Evolutionary conservation across 2,113 vertebrate genomes (phyloP).

Genomic region (Chaetodon trifascialis): DNA sequence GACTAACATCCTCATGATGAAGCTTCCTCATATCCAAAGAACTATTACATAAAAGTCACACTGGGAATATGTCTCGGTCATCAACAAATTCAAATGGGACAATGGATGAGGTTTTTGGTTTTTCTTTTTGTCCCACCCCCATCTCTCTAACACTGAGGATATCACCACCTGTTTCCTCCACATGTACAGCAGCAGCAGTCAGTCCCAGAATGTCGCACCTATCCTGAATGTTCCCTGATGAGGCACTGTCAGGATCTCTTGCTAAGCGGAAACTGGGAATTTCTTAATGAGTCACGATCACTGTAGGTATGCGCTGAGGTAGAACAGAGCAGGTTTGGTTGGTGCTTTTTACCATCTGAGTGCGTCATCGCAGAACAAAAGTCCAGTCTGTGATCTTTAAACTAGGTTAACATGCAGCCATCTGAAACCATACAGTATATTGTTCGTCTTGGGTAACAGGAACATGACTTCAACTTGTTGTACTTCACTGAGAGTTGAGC

Average conservation of each 20-base stretch:
- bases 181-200: slow-evolving; percentile 10
- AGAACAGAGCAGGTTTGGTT: slow-evolving; percentile 26
- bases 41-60: not conserved
- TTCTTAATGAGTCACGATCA: slow-evolving; percentile 60
- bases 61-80: not conserved
- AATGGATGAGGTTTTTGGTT: not conserved
- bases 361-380: slow-evolving; percentile 3
- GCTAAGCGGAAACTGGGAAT: slow-evolving; percentile 41
- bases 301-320: not conserved
- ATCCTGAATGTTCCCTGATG: slow-evolving; percentile 42
- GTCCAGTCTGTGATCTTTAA: slow-evolving; percentile 3
- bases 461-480: not conserved
- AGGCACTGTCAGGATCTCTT: slow-evolving; percentile 42
- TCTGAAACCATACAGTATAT: not conserved
- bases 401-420: not conserved
- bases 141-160: not conserved
- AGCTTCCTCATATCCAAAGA: too few relatives aligned
- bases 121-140: not conserved
- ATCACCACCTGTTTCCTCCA: slow-evolving; percentile 54
- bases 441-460: slow-evolving; percentile 4
- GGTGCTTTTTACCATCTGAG: not conserved
- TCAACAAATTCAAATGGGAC: not conserved
- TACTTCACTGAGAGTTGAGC: not conserved
- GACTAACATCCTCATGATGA: not conserved
- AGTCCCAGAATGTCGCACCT: slow-evolving; percentile 56